These are phyloP conservation scores for Stictonetta naevosa DNA, from an alignment of 2,113 vertebrate species.

Conservation along the genomic window DNA sequence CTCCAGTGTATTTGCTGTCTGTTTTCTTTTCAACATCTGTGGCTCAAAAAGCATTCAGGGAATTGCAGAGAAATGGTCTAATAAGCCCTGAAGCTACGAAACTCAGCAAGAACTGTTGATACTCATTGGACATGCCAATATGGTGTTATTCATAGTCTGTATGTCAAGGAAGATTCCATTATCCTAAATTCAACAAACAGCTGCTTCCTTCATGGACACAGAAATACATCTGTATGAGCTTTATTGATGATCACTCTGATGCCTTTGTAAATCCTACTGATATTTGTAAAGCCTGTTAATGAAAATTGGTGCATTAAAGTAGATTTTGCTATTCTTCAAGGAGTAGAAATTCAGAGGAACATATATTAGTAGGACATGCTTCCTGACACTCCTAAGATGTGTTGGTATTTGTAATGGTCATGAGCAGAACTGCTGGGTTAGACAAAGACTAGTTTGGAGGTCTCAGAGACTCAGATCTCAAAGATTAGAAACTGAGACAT, in stretches of 20 bases:
- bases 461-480: neutral
- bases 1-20: conserved; percentile 37
- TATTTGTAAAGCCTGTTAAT: conserved; percentile 46
- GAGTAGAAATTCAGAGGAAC: neutral
- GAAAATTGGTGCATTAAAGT: conserved; percentile 49
- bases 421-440: neutral
- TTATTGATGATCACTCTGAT: neutral
- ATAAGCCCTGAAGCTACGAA: conserved; percentile 57
- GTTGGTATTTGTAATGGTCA: neutral
- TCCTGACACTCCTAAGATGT: neutral
- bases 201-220: conserved; percentile 37
- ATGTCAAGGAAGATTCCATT: conserved; percentile 52
- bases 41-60: conserved; percentile 11
- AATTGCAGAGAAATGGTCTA: conserved; percentile 43
- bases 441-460: neutral
- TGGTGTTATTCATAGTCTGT: conserved; percentile 20
- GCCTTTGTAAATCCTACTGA: conserved; percentile 51
- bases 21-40: conserved; percentile 56
- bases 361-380: neutral
- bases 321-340: conserved; percentile 3
- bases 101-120: conserved; percentile 40
- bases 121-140: neutral
- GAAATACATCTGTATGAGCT: conserved; percentile 46
- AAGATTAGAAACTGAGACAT: neutral
- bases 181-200: conserved; percentile 55